Evolutionary conservation across 2,113 vertebrate species (phyloP).

Genomic region (Tragelaphus buxtoni): DNA sequence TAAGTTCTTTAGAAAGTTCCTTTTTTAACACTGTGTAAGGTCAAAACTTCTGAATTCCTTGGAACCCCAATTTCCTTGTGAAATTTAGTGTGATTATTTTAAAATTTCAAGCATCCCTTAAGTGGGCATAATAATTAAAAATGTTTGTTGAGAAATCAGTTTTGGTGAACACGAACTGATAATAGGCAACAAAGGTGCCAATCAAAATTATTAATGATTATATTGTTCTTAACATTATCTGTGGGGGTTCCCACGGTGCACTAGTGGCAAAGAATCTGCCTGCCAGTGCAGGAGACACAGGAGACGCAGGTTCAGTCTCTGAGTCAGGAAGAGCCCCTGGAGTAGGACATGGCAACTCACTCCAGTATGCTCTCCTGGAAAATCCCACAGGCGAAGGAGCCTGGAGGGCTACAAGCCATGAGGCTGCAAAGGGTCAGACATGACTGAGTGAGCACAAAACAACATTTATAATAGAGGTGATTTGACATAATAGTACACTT

Average conservation of each 20-base stretch:
- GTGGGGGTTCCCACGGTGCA: not conserved
- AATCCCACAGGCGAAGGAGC: not conserved
- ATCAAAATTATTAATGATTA: not conserved
- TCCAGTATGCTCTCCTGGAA: not conserved
- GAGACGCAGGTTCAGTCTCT: not conserved
- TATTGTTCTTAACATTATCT: not conserved
- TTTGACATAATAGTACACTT: not conserved
- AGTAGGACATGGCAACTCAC: not conserved
- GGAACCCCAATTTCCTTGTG: not conserved
- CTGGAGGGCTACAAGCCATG: not conserved
- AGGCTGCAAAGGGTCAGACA: not conserved
- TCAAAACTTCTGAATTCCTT: not conserved
- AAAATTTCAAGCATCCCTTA: not conserved
- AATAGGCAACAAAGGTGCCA: not conserved
- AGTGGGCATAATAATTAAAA: not conserved
- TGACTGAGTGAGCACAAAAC: not conserved
- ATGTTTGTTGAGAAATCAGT: not conserved
- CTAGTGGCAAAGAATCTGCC: not conserved
- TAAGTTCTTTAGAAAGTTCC: not conserved
- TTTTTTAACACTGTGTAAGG: not conserved
- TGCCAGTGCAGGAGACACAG: not conserved
- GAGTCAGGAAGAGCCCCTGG: not conserved
- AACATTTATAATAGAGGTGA: not conserved
- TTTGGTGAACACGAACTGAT: not conserved
- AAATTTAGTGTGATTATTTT: not conserved